Evolutionary conservation across 2,888 invertebrate species (phyloP).

Genomic region (Eurytoma californica): DNA sequence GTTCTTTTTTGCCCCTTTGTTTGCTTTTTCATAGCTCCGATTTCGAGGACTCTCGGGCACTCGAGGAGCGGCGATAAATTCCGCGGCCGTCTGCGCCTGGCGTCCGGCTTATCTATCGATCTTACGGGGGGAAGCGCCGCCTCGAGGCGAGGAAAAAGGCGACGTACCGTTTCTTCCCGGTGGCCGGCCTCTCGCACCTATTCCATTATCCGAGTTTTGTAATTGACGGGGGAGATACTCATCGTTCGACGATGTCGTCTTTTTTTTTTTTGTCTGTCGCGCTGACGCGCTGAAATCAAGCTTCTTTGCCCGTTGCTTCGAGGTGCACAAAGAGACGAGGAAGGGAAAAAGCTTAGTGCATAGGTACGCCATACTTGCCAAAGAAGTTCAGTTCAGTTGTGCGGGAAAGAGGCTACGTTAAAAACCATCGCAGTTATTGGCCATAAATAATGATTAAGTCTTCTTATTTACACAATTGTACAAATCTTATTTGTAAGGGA

Average conservation of each 20-base stretch:
- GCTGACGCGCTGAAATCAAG: too few relatives aligned
- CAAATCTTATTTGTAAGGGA: slow-evolving; percentile 45
- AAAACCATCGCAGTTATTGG: slow-evolving; percentile 29
- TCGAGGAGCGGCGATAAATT: slow-evolving; percentile 33
- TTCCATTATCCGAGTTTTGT: too few relatives aligned
- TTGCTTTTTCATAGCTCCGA: not conserved
- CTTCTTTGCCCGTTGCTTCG: too few relatives aligned
- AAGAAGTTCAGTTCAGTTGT: not conserved
- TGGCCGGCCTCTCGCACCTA: too few relatives aligned
- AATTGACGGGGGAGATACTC: too few relatives aligned
- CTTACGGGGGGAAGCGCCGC: slow-evolving; percentile 15
- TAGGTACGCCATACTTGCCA: not conserved
- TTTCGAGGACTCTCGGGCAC: slow-evolving; percentile 24
- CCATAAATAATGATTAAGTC: slow-evolving; percentile 46
- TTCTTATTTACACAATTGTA: slow-evolving; percentile 52
- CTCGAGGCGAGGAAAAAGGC: slow-evolving; percentile 3
- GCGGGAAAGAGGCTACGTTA: not conserved
- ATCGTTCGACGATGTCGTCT: too few relatives aligned
- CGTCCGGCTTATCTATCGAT: slow-evolving; percentile 30
- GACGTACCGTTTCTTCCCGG: not conserved
- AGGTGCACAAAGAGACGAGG: too few relatives aligned
- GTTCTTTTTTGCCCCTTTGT: too few relatives aligned
- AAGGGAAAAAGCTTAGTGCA: too few relatives aligned
- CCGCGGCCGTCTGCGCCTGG: slow-evolving; percentile 34
- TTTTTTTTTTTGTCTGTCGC: too few relatives aligned